Conservation (phyloP, 2,888 invertebrate genomes). For the Leptopterna dolabrata region DNA sequence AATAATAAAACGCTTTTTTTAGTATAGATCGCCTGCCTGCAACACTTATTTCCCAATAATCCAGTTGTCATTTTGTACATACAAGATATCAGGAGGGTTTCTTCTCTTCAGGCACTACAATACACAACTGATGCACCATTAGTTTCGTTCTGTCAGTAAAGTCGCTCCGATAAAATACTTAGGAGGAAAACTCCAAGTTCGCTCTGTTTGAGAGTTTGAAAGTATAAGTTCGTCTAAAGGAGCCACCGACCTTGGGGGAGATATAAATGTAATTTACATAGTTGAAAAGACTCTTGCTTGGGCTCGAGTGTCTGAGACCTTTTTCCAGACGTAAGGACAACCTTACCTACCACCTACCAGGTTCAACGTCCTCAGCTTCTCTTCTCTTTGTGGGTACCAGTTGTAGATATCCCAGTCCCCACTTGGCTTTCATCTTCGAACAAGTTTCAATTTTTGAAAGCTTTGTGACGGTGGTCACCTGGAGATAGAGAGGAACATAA, state of each 20-base stretch:
- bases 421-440: no score
- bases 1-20: no score
- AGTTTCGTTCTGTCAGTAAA: not conserved
- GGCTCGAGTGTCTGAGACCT: not conserved
- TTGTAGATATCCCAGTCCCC: not conserved
- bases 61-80: not conserved
- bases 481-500: no score
- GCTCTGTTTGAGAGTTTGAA: not conserved
- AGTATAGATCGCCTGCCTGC: not conserved
- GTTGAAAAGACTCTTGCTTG: conserved; percentile 1
- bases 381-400: not conserved
- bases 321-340: conserved; percentile 20
- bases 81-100: not conserved
- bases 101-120: not conserved
- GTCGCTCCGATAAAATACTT: not conserved
- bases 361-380: not conserved
- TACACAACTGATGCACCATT: not conserved
- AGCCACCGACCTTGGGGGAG: conserved; percentile 18
- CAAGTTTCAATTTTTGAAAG: no score
- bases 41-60: not conserved
- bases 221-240: not conserved
- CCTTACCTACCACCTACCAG: not conserved
- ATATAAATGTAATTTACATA: conserved; percentile 31
- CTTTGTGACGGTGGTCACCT: no score
- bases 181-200: not conserved